Evolutionary conservation across 64 coral and sea anemone genomes (phyloP).

Genomic region (Porites lutea): DNA sequence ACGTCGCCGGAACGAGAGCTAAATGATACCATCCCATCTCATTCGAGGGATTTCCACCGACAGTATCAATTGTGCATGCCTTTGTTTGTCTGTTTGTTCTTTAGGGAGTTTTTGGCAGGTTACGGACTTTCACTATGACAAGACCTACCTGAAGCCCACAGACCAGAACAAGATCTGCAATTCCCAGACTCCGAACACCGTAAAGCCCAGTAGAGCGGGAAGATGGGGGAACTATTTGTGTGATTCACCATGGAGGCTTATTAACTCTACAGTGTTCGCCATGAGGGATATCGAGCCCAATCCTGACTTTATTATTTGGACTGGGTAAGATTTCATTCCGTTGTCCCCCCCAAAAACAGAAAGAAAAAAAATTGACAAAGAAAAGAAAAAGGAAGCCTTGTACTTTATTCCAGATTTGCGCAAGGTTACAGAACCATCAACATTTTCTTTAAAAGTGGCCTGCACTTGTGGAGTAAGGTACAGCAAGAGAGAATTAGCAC

Average conservation of each 20-base stretch:
- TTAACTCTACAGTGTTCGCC: conserved; percentile 76
- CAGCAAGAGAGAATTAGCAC: no score
- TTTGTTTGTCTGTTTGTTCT: neutral
- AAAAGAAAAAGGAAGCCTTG: no score
- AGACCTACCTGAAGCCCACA: conserved; percentile 61
- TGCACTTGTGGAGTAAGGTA: no score
- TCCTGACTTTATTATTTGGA: conserved; percentile 84
- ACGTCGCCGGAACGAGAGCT: no score
- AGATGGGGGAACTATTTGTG: conserved; percentile 75
- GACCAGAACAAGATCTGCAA: conserved; percentile 74
- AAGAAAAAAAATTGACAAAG: no score
- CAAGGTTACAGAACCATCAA: no score
- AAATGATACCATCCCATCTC: neutral
- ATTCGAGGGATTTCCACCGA: neutral
- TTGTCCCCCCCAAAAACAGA: no score
- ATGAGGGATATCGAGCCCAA: conserved; percentile 65
- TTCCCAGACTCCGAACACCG: conserved; percentile 53
- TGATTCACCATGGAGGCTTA: conserved; percentile 73
- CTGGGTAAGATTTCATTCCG: conserved; percentile 27
- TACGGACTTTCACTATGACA: conserved; percentile 79
- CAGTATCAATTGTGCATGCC: neutral
- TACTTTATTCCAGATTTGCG: no score
- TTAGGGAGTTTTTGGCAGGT: conserved; percentile 77
- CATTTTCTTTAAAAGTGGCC: no score
- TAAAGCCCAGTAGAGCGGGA: conserved; percentile 30